Percentiles rank a stretch among this genome's conserved stretches.
These are phyloP conservation scores for Cranoglanis bouderius DNA, from an alignment of 2,113 vertebrate genomes.

Conservation along the genomic window DNA sequence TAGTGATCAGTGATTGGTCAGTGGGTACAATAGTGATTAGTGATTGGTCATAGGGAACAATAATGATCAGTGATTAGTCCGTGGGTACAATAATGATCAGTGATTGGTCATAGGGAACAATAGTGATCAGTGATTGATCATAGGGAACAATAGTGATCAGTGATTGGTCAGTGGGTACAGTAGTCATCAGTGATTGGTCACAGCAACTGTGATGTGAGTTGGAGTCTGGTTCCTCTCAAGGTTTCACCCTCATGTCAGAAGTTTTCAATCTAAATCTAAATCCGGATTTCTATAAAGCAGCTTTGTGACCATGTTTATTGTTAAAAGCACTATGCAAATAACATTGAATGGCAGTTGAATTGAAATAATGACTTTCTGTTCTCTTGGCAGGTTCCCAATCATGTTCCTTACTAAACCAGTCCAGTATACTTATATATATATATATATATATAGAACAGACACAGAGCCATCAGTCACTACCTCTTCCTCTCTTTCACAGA, in stretches of 20 bases:
- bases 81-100: background rate
- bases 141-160: background rate
- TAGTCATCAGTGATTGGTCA: background rate
- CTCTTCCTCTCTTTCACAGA: background rate
- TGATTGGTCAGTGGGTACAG: background rate
- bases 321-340: background rate
- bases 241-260: background rate
- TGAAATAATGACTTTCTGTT: slow-evolving; percentile 2
- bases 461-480: slow-evolving; percentile 15
- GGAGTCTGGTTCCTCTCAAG: background rate
- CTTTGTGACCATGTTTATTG: background rate
- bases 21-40: background rate
- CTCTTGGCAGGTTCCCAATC: slow-evolving; percentile 17
- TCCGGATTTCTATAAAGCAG: background rate
- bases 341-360: background rate
- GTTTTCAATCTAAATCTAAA: background rate
- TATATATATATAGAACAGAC: slow-evolving; percentile 19
- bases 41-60: background rate
- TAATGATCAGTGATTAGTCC: background rate
- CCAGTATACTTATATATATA: no score
- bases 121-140: background rate
- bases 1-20: background rate
- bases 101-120: background rate
- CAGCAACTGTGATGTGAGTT: background rate
- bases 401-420: background rate